A percentile compares a stretch with the other conserved stretches of the same genome.
Conservation (phyloP, 2,113 vertebrate species). For the Balaenoptera acutorostrata region DNA sequence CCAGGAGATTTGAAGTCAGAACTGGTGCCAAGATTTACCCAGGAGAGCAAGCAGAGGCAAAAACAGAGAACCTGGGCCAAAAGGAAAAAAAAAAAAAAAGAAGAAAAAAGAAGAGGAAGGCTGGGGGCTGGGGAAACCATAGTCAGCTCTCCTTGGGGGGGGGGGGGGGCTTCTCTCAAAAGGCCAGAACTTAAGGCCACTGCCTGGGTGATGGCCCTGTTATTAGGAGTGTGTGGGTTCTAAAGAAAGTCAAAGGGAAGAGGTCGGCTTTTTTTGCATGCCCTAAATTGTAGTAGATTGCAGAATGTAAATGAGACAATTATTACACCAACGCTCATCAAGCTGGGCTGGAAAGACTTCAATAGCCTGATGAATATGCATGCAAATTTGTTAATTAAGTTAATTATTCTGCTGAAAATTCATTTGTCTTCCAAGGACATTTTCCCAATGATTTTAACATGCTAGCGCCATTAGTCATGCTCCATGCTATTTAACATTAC, state of each 20-base stretch:
- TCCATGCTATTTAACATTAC: conserved; percentile 94
- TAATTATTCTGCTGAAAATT: conserved; percentile 99
- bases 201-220: conserved; percentile 66
- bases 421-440: conserved; percentile 99
- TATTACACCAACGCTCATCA: conserved; percentile 99
- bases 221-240: conserved; percentile 74
- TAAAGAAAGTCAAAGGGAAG: conserved; percentile 84
- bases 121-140: conserved; percentile 50
- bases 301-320: conserved; percentile 99
- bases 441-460: conserved; percentile 99
- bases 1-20: conserved; percentile 98
- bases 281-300: conserved; percentile 98
- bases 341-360: conserved; percentile 99
- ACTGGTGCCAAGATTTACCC: conserved; percentile 98
- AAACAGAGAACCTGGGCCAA: conserved; percentile 84
- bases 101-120: conserved; percentile 9
- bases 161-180: conserved; percentile 34
- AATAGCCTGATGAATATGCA: conserved; percentile 99
- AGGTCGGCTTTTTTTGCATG: conserved; percentile 80
- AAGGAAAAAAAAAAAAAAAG: conserved; percentile 54
- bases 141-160: neutral
- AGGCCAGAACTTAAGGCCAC: conserved; percentile 55
- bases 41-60: conserved; percentile 90
- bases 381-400: conserved; percentile 99
- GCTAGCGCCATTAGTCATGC: conserved; percentile 99